Conservation (phyloP, 2,113 vertebrate species). For the Anolis carolinensis region DNA sequence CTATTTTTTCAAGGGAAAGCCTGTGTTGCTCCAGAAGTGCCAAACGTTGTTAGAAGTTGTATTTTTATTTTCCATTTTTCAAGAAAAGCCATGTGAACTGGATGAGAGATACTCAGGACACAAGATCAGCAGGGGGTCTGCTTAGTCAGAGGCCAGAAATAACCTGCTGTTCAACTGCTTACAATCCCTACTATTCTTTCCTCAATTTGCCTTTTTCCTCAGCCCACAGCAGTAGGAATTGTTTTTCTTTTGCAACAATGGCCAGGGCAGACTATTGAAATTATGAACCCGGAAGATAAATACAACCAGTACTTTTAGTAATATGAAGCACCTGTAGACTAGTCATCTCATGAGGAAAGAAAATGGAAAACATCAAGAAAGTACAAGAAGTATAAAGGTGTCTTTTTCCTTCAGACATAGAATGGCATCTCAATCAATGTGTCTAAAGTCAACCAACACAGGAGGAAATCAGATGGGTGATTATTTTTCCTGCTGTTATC, state of each 20-base stretch:
- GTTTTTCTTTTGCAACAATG: conserved; percentile 18
- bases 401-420: not conserved
- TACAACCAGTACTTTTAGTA: conserved; percentile 4
- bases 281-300: conserved; percentile 4
- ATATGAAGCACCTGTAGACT: not conserved
- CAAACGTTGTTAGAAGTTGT: not conserved
- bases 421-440: not conserved
- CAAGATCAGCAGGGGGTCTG: not conserved
- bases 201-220: conserved; percentile 12
- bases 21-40: not conserved
- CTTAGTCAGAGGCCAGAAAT: conserved; percentile 11
- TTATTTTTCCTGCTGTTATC: too few relatives aligned
- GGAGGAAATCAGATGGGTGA: not conserved
- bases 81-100: not conserved
- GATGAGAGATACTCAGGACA: not conserved
- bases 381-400: not conserved
- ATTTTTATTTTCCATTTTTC: conserved; percentile 5
- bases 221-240: conserved; percentile 11
- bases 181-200: not conserved
- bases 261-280: not conserved
- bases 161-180: not conserved
- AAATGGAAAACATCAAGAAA: not conserved
- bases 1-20: conserved; percentile 10
- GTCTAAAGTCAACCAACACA: not conserved
- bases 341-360: not conserved